These are phyloP conservation scores for Sarcophaga variegata DNA, from an alignment of 2,888 invertebrate genomes.

Conservation along the genomic window DNA sequence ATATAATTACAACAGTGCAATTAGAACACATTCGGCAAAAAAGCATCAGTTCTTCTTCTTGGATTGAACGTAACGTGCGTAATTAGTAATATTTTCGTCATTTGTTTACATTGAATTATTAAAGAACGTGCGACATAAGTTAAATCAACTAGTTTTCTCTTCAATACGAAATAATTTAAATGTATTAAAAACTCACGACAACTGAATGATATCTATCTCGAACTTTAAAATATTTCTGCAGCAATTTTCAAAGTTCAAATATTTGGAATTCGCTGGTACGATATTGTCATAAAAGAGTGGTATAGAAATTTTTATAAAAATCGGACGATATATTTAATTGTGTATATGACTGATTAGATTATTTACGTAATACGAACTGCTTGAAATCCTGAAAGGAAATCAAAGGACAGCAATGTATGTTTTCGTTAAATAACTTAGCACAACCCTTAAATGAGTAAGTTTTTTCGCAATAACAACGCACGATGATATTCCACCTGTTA, in stretches of 20 bases:
- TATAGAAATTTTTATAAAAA: conserved; percentile 12
- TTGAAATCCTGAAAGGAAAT: not conserved
- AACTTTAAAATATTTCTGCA: not conserved
- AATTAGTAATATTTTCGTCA: not conserved
- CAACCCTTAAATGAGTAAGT: too few relatives aligned
- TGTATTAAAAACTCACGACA: too few relatives aligned
- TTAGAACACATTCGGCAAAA: conserved; percentile 2
- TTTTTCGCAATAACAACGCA: too few relatives aligned
- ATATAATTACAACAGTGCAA: not conserved
- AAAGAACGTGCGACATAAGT: not conserved
- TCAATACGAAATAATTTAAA: too few relatives aligned
- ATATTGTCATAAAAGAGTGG: not conserved
- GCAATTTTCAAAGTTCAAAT: too few relatives aligned
- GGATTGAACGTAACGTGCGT: conserved; percentile 3
- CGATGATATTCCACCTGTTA: too few relatives aligned
- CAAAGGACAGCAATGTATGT: not conserved
- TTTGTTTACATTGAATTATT: conserved; percentile 37
- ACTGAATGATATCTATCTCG: too few relatives aligned
- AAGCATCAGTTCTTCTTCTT: conserved; percentile 19
- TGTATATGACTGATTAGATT: not conserved
- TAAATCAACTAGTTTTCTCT: too few relatives aligned
- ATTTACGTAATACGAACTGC: conserved; percentile 19
- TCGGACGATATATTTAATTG: not conserved
- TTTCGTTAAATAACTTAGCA: too few relatives aligned
- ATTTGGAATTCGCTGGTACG: not conserved